A percentile compares a stretch with the other conserved stretches of the same genome.
Conservation (phyloP, 2,888 invertebrate genomes). For the Salpingus planirostris region DNA sequence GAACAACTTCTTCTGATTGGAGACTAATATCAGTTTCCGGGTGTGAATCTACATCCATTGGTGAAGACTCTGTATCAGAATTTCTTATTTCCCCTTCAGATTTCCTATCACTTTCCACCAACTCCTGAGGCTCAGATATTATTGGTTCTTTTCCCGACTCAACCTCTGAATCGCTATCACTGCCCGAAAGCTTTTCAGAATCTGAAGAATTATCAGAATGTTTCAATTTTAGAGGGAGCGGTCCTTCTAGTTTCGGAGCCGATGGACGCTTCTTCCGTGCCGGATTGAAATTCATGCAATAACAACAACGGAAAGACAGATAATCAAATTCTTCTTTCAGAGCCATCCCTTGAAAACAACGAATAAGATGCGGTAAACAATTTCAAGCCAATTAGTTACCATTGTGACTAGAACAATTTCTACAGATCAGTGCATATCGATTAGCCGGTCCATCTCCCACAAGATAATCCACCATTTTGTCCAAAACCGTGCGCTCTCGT, state of each 20-base stretch:
- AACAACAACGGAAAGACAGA: slow-evolving; percentile 81
- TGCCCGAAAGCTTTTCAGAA: no score
- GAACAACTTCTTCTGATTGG: no score
- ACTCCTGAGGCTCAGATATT: no score
- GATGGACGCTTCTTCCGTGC: slow-evolving; percentile 79
- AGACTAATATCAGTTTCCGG: no score
- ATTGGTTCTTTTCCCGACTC: no score
- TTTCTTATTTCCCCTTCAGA: no score
- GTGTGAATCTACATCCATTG: slow-evolving; percentile 12
- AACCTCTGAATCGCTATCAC: no score
- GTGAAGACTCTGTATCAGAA: no score
- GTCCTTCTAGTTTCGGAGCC: slow-evolving; percentile 53
- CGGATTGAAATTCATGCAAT: slow-evolving; percentile 79
- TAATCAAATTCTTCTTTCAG: slow-evolving; percentile 64
- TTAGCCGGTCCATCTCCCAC: slow-evolving; percentile 93
- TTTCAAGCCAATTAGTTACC: slow-evolving; percentile 45
- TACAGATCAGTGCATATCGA: slow-evolving; percentile 91
- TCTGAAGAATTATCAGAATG: slow-evolving; percentile 26
- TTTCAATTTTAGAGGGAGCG: slow-evolving; percentile 15
- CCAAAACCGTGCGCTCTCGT: slow-evolving; percentile 68
- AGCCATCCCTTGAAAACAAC: slow-evolving; percentile 51
- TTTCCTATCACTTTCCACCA: no score
- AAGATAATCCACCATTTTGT: slow-evolving; percentile 86
- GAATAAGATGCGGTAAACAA: not conserved
- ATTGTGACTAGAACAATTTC: slow-evolving; percentile 84